Conservation (phyloP, 2,888 invertebrate genomes). For the Octodonta nipae region DNA sequence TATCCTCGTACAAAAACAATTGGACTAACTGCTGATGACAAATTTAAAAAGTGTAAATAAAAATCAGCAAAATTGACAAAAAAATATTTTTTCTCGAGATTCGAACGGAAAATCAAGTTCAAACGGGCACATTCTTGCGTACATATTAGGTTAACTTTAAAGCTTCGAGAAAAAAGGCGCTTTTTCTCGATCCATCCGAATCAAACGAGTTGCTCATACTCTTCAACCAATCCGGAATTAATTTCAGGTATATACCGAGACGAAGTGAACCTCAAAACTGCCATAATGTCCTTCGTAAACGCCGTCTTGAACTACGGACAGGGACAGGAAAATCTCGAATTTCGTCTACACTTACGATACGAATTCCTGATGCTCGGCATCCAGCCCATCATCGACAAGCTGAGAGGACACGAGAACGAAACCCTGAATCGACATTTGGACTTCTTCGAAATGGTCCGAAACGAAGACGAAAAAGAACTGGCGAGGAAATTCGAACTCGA, state of each 20-base stretch:
- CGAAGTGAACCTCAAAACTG: conserved; percentile 86
- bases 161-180: too few species aligned
- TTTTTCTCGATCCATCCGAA: too few species aligned
- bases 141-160: too few species aligned
- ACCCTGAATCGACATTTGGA: conserved; percentile 92
- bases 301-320: conserved; percentile 92
- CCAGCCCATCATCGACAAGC: conserved; percentile 86
- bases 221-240: too few species aligned
- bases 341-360: conserved; percentile 83
- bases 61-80: too few species aligned
- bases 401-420: conserved; percentile 84
- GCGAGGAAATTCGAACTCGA: conserved; percentile 80
- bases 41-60: too few species aligned
- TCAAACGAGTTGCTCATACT: too few species aligned
- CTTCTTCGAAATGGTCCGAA: conserved; percentile 95
- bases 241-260: conserved; percentile 67
- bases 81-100: too few species aligned
- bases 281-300: conserved; percentile 95
- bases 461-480: conserved; percentile 89
- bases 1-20: too few species aligned
- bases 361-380: conserved; percentile 95
- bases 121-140: too few species aligned
- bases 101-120: too few species aligned
- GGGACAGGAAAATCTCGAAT: conserved; percentile 90
- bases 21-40: too few species aligned